phyloP scores from a whole-genome alignment of 2,113 vertebrate genomes.

The Mesocricetus auratus region DNA sequence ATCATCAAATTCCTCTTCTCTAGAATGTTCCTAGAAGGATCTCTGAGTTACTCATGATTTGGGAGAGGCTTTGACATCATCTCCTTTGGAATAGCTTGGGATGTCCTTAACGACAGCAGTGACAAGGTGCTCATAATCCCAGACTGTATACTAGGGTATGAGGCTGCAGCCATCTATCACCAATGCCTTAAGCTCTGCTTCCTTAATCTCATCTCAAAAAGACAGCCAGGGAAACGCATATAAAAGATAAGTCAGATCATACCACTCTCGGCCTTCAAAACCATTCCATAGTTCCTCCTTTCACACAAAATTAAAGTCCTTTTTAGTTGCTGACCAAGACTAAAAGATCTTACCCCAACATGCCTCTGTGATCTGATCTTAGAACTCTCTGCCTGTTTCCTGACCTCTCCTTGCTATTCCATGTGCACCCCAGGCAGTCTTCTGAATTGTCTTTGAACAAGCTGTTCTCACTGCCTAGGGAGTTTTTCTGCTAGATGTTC shows the following conservation, averaged over 20 bases:
- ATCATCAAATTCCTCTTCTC: not conserved
- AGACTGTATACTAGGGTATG: not conserved
- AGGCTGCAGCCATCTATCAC: not conserved
- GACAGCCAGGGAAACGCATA: not conserved
- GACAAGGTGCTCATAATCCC: not conserved
- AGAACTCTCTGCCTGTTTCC: not conserved
- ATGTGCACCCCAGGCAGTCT: slow-evolving; percentile 1
- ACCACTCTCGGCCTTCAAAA: not conserved
- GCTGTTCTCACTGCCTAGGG: not conserved
- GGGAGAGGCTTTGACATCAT: not conserved
- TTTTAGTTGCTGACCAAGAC: not conserved
- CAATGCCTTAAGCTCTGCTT: not conserved
- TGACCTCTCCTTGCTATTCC: not conserved
- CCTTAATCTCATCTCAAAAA: slow-evolving; percentile 10
- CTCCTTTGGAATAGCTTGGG: not conserved
- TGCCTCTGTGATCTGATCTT: not conserved
- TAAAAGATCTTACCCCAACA: not conserved
- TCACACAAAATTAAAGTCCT: not conserved
- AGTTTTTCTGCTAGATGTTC: not conserved
- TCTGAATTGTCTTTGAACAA: not conserved
- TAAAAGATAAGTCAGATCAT: not conserved
- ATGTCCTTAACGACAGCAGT: not conserved
- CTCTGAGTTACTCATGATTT: not conserved
- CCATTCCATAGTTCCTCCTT: not conserved
- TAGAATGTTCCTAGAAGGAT: not conserved